Evolutionary conservation across 92 coral and sea anemone species (phyloP), one percentile per base, ranked within the genome.

Genomic region (Plumapathes pennacea): DNA sequence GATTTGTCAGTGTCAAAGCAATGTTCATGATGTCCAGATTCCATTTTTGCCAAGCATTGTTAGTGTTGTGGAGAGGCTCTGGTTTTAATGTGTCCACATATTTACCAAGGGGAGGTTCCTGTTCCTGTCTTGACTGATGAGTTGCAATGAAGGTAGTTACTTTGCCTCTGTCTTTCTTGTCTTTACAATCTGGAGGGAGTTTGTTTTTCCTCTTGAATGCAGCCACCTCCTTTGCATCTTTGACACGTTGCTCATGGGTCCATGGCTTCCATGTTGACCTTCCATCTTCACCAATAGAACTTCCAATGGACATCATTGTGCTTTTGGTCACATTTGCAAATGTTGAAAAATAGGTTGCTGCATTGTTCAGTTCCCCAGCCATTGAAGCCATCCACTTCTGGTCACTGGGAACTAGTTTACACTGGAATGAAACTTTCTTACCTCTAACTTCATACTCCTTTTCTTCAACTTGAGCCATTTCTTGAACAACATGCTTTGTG

Each of bases 21-120:
- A 73, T 50, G 5, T 39, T 18, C 4, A 81, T 39, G 6, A 56
- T 33, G 44, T 59, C 19, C 14, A 41, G 12, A 28, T 72, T 72
- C 78, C 82, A 72, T n/a, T 64, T 46, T 30, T 72, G 81, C 80
- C 80, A 80, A 10, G 77, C 80, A 60, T 80, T 80, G 34, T 62
- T 78, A n/a, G 78, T 61, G 51, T 52, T 44, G 42, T 80, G 82
- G 24, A 66, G 46, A 21, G 88, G 88, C 49, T 73, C 81, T 20
- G 78, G 72, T 14, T 66, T 81, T 11, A 80, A 19, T 28, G 17
- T 38, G 30, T 80, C 72, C 31, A 72, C 81, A 51, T 72, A 80
- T 63, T 73, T 64, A n/a, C 81, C 87, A 4, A 80, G 47, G 1
- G 68, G 76, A 8, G 87, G 87, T n/a, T 31, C 36, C 54, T 50